Evolutionary conservation across 2,113 vertebrate genomes (phyloP).

Genomic region (Elgaria multicarinata): DNA sequence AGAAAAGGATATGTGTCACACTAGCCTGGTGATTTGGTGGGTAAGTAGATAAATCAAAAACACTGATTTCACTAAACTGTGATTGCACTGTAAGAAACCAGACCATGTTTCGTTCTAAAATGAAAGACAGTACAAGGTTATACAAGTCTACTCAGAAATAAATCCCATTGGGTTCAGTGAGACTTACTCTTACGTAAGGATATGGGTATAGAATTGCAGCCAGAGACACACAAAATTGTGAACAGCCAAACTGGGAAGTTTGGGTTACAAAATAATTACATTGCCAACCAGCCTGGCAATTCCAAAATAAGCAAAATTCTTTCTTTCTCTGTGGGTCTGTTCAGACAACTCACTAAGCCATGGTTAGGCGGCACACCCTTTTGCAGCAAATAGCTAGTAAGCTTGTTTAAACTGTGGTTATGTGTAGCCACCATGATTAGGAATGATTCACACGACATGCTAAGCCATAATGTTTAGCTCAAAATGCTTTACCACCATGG

Average conservation of each 20-base stretch:
- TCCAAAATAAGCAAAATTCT: not conserved
- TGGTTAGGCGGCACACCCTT: no score
- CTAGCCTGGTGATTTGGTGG: not conserved
- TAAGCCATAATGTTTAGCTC: no score
- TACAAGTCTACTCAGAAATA: not conserved
- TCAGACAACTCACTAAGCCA: no score
- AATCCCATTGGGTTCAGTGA: not conserved
- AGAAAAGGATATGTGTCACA: not conserved
- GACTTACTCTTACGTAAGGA: not conserved
- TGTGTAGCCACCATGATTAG: no score
- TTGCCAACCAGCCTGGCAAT: not conserved
- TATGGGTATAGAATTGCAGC: not conserved
- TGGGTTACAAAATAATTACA: not conserved
- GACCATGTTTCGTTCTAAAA: not conserved
- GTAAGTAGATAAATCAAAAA: not conserved
- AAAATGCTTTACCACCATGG: no score
- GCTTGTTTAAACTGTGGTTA: no score
- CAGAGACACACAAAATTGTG: not conserved
- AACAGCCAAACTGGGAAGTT: not conserved
- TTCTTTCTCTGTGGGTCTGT: not conserved
- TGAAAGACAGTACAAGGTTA: not conserved
- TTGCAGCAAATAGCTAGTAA: no score
- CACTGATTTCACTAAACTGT: not conserved
- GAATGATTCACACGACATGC: no score
- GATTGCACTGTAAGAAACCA: not conserved